Percentiles rank a stretch among this genome's conserved stretches.
These are phyloP conservation scores for Emmelina monodactyla DNA, from an alignment of 2,888 invertebrate genomes.

Conservation along the genomic window DNA sequence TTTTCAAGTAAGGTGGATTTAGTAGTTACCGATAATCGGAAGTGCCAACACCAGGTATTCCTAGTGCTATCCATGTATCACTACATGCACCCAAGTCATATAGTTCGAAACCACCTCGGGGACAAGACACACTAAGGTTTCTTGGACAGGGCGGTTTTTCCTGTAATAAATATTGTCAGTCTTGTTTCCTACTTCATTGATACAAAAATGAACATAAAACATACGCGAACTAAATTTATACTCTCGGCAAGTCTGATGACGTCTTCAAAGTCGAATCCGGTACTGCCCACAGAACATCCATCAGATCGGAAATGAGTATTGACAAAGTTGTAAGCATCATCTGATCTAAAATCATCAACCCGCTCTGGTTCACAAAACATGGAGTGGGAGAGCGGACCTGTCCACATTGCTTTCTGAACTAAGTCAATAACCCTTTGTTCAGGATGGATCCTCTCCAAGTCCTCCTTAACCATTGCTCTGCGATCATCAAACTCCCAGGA, in stretches of 20 bases:
- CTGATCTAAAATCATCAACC: slow-evolving; percentile 25
- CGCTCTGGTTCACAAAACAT: slow-evolving; percentile 32
- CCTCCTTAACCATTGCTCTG: slow-evolving; percentile 26
- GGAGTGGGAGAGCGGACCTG: slow-evolving; percentile 38
- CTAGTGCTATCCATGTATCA: slow-evolving; percentile 43
- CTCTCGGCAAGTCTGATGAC: slow-evolving; percentile 34
- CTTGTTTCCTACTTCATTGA: not conserved
- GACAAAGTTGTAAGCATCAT: slow-evolving; percentile 22
- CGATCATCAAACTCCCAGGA: slow-evolving; percentile 38
- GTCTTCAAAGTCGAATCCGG: slow-evolving; percentile 42
- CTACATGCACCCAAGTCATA: slow-evolving; percentile 33
- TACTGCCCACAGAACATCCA: slow-evolving; percentile 32
- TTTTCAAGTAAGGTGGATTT: no score
- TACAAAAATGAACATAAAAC: slow-evolving; percentile 5
- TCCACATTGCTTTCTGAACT: slow-evolving; percentile 38
- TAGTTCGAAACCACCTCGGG: slow-evolving; percentile 32
- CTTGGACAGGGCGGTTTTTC: not conserved
- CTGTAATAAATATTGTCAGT: not conserved
- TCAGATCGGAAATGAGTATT: slow-evolving; percentile 25
- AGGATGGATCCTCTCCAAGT: slow-evolving; percentile 27
- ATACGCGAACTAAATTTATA: slow-evolving; percentile 24
- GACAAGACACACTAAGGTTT: slow-evolving; percentile 17
- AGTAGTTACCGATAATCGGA: no score
- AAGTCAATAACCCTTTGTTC: slow-evolving; percentile 37
- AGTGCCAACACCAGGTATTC: slow-evolving; percentile 41